Conservation (phyloP, 2,888 invertebrate species). For the Tachina grossa region DNA sequence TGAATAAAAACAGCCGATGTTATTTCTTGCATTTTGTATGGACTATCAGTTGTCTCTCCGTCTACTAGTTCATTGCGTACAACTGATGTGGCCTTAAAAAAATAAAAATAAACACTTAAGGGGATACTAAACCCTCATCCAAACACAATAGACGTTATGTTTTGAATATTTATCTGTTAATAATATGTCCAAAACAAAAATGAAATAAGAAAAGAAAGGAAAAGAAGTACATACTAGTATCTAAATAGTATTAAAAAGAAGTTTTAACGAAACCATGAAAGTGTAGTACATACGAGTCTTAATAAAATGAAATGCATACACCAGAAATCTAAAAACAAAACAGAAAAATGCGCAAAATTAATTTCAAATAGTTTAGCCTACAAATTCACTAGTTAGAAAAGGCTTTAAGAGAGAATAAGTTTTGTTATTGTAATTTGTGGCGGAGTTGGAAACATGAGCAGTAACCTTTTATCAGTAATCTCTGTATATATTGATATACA, state of each 20-base stretch:
- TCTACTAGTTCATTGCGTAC: constrained; percentile 2
- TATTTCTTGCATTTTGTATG: constrained; percentile 30
- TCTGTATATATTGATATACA: neutral
- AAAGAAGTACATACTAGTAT: constrained; percentile 21
- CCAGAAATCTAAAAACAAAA: constrained; percentile 29
- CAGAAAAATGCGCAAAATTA: constrained; percentile 28
- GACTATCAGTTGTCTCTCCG: constrained; percentile 32
- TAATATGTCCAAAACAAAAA: constrained; percentile 46
- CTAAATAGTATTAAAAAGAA: constrained; percentile 38
- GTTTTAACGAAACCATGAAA: constrained; percentile 64
- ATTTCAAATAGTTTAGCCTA: constrained; percentile 52
- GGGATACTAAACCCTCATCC: constrained; percentile 36
- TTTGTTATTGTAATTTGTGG: neutral
- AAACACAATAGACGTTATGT: constrained; percentile 58
- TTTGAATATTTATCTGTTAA: constrained; percentile 39
- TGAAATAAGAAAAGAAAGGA: constrained; percentile 7
- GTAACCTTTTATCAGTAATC: no score
- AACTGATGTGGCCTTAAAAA: constrained; percentile 25
- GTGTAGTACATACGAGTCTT: constrained; percentile 59
- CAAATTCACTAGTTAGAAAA: constrained; percentile 47
- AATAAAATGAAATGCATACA: constrained; percentile 55
- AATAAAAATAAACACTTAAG: constrained; percentile 34
- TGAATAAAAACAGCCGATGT: constrained; percentile 44
- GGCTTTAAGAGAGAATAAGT: neutral
- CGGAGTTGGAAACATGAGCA: constrained; percentile 12